phyloP scores from a whole-genome alignment of 1,140 invertebrate species.

The Diachasma alloeum region DNA sequence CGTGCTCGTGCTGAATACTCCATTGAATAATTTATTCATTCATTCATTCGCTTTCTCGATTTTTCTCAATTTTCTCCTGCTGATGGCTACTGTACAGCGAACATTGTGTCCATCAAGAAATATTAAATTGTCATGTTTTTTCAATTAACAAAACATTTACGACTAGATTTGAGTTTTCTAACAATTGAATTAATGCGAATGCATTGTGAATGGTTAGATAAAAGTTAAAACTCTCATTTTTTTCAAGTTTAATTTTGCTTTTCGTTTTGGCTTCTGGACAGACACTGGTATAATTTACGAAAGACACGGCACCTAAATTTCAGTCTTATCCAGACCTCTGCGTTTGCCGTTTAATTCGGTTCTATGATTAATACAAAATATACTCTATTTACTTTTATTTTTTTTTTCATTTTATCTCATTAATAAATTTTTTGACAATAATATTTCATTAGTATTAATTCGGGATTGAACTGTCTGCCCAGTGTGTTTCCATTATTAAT shows the following conservation, averaged over 20 bases:
- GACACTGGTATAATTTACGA: slow-evolving; percentile 37
- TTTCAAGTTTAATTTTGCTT: slow-evolving; percentile 33
- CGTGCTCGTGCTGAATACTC: too few relatives aligned
- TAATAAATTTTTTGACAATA: slow-evolving; percentile 40
- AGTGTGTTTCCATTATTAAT: background rate
- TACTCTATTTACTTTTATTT: slow-evolving; percentile 38
- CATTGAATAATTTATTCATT: too few relatives aligned
- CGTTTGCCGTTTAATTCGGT: slow-evolving; percentile 46
- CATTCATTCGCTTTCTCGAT: background rate
- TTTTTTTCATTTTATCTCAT: slow-evolving; percentile 33
- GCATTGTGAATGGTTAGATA: too few relatives aligned
- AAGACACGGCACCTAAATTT: slow-evolving; percentile 27
- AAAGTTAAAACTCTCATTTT: slow-evolving; percentile 26
- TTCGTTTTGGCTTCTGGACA: slow-evolving; percentile 31
- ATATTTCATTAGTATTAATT: slow-evolving; percentile 37
- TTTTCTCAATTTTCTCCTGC: background rate
- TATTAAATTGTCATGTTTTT: background rate
- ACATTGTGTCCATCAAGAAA: background rate
- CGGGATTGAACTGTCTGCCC: background rate
- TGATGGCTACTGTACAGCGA: too few relatives aligned
- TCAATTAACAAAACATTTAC: background rate
- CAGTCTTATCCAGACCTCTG: slow-evolving; percentile 44
- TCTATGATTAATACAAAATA: slow-evolving; percentile 53
- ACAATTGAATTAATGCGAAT: background rate
- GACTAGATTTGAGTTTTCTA: background rate